These are phyloP conservation scores for Brachyptera putata DNA, from an alignment of 2,888 invertebrate genomes.

Conservation along the genomic window DNA sequence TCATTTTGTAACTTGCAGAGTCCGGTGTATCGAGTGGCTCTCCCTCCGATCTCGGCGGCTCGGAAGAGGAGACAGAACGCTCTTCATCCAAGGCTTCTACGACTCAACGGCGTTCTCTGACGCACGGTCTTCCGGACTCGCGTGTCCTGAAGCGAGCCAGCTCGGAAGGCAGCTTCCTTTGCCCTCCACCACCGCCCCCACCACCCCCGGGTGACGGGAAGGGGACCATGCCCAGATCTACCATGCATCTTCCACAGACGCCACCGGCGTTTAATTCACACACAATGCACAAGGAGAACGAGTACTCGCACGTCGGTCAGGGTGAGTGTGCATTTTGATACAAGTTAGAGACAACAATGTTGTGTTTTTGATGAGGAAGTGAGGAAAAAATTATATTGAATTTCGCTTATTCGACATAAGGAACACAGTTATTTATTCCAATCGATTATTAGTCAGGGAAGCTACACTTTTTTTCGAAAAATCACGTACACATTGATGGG, in stretches of 20 bases:
- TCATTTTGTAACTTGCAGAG: constrained; percentile 34
- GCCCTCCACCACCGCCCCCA: constrained; percentile 63
- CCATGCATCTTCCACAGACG: constrained; percentile 7
- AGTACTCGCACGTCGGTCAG: not conserved
- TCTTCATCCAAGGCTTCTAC: constrained; percentile 22
- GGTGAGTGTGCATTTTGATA: constrained; percentile 11
- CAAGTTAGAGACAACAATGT: too few relatives aligned
- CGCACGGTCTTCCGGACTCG: constrained; percentile 32
- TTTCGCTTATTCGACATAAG: too few relatives aligned
- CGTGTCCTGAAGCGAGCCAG: constrained; percentile 53
- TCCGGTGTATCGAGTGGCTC: constrained; percentile 44
- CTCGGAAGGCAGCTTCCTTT: constrained; percentile 52
- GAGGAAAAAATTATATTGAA: too few relatives aligned
- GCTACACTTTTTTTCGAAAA: too few relatives aligned
- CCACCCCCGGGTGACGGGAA: constrained; percentile 51
- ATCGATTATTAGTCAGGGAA: too few relatives aligned
- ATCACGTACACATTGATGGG: too few relatives aligned
- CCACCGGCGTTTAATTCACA: not conserved
- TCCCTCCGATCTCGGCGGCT: constrained; percentile 43
- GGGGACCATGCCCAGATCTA: constrained; percentile 45
- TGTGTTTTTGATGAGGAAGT: too few relatives aligned
- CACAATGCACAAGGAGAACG: not conserved
- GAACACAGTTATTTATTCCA: too few relatives aligned
- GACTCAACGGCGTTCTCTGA: constrained; percentile 44
- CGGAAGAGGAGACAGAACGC: constrained; percentile 41